Evolutionary conservation across 92 coral and sea anemone species (phyloP).

Genomic region (Meandrina meandrites): DNA sequence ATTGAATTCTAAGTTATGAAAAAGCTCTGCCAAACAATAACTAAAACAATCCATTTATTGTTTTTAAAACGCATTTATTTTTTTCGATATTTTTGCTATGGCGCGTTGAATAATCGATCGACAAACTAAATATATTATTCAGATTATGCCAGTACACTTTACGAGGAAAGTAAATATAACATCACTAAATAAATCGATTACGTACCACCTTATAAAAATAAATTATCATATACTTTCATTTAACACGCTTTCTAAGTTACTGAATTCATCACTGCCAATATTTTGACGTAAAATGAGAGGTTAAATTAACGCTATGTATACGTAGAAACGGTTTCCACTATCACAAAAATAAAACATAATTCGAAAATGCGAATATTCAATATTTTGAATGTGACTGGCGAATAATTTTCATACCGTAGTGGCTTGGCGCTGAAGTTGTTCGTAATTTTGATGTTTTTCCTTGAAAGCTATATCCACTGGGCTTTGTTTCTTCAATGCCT

Average conservation of each 20-base stretch:
- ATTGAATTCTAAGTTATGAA: background rate
- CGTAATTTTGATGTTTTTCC: constrained; percentile 63
- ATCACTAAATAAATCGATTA: background rate
- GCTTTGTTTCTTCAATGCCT: constrained; percentile 19
- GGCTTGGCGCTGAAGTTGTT: constrained; percentile 66
- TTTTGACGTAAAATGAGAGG: background rate
- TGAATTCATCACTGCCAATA: background rate
- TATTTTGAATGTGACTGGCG: background rate
- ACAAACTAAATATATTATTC: background rate
- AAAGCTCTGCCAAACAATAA: background rate
- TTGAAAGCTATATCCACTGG: constrained; percentile 46
- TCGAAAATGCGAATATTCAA: background rate
- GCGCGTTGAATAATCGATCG: background rate
- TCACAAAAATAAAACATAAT: background rate
- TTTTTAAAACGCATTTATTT: background rate
- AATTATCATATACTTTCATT: background rate
- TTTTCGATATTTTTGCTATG: background rate
- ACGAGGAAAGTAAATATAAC: background rate
- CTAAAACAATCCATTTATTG: background rate
- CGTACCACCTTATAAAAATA: background rate
- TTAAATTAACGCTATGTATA: background rate
- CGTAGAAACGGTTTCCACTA: background rate
- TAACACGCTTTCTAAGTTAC: background rate
- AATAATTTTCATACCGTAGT: constrained; percentile 52
- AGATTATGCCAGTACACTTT: background rate